These are phyloP conservation scores for Parapristionchus giblindavisi DNA, from an alignment of 2,888 invertebrate genomes.

Conservation along the genomic window DNA sequence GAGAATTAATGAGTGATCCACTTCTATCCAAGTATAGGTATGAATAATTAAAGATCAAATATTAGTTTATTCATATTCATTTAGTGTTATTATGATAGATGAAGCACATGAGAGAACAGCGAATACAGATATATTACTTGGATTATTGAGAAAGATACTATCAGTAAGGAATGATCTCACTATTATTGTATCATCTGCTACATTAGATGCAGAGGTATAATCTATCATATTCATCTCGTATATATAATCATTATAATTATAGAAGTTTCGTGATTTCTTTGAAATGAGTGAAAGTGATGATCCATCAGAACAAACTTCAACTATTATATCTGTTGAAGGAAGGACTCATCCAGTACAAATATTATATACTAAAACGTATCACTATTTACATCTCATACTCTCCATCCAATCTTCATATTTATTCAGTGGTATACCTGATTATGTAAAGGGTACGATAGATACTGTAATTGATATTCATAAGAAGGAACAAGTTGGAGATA, in stretches of 20 bases:
- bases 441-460: constrained; percentile 77
- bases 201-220: constrained; percentile 90
- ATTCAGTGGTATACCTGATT: constrained; percentile 64
- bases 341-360: constrained; percentile 86
- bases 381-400: background rate
- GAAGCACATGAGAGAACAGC: constrained; percentile 89
- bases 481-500: constrained; percentile 78
- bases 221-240: too few relatives aligned
- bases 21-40: constrained; percentile 82
- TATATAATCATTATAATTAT: constrained; percentile 35
- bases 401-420: background rate
- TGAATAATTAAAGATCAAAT: constrained; percentile 82
- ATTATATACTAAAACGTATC: constrained; percentile 78
- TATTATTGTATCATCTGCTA: constrained; percentile 87
- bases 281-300: constrained; percentile 68
- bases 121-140: constrained; percentile 91
- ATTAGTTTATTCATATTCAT: constrained; percentile 29
- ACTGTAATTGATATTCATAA: constrained; percentile 86
- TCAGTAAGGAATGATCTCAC: constrained; percentile 63
- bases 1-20: constrained; percentile 95
- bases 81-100: constrained; percentile 67
- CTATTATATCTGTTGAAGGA: constrained; percentile 87
- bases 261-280: constrained; percentile 72
- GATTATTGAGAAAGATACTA: constrained; percentile 83
- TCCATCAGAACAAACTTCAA: constrained; percentile 78